Evolutionary conservation across 2,113 vertebrate genomes (phyloP), one percentile per base, ranked within the genome.

Genomic region (Apistogramma diplotaenia): DNA sequence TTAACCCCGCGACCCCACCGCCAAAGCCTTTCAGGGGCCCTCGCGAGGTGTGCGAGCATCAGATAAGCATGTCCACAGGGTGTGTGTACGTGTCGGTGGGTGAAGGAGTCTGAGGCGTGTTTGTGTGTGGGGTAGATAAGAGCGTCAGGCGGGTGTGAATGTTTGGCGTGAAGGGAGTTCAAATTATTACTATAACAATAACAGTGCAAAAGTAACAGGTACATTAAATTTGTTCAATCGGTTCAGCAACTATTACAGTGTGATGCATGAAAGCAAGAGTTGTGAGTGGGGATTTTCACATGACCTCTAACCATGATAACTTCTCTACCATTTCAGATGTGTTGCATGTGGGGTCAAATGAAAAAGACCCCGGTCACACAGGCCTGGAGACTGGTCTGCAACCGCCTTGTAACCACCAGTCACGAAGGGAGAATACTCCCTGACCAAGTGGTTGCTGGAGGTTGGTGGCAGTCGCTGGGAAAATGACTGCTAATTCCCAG

Each of bases 1-100:
- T 83, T 87, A 85, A 93, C 90, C 89, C 49, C 18, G 1, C 1
- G 78, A 86, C 88, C 90, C 65, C 35, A 7, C 76, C 16, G 51
- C 55, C 10, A 18, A 46, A 53, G 57, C 23, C 79, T 37, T 74
- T 74, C 65, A 70, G 65, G n/a, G 65, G 65, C 65, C 43, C 40
- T 25, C 27, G 25, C 43, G 19, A 70, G 65, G 46, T 78, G 62
- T 73, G 53, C 10, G 29, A 31, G 60, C 25, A 62, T 82, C 49
- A 59, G 72, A 76, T 79, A 74, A 77, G 55, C 18, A 70, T 6
- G 2, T 51, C 65, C 65, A 51, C 65, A 51, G 16, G 49, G 40
- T 37, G 65, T 54, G 59, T 43, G 21, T 59, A 9, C 3, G 15
- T 61, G 60, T 74, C 23, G 25, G 25, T 67, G 58, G 18, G 35